Evolutionary conservation across 2,797 vertebrate species (phyloP).

Genomic region (Leucoraja ocellata): DNA sequence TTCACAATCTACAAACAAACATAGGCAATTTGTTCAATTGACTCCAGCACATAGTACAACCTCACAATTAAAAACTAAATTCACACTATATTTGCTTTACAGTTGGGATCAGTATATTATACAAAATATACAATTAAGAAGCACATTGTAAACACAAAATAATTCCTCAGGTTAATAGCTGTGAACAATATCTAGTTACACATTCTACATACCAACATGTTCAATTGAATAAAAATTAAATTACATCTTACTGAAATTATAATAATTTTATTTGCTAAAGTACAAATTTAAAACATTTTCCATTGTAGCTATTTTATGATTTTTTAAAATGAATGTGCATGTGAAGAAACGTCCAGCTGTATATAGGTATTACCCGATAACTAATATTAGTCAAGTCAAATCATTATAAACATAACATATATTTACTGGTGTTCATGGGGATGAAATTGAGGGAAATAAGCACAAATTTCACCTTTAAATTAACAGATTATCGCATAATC

Average conservation of each 20-base stretch:
- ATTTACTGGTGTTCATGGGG: slow-evolving; percentile 47
- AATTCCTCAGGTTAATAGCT: slow-evolving; percentile 69
- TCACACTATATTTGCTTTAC: slow-evolving; percentile 71
- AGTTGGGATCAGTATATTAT: slow-evolving; percentile 71
- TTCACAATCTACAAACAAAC: slow-evolving; percentile 57
- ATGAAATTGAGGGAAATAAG: slow-evolving; percentile 50
- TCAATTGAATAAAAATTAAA: slow-evolving; percentile 32
- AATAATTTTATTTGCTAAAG: slow-evolving; percentile 29
- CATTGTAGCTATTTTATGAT: slow-evolving; percentile 8
- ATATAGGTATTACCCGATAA: slow-evolving; percentile 42
- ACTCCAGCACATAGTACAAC: slow-evolving; percentile 70
- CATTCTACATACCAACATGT: slow-evolving; percentile 48
- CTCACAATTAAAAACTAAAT: slow-evolving; percentile 71
- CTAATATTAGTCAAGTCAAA: slow-evolving; percentile 40
- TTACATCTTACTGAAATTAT: slow-evolving; percentile 10
- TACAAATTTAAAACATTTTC: slow-evolving; percentile 34
- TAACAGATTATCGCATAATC: slow-evolving; percentile 44
- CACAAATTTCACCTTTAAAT: slow-evolving; percentile 51
- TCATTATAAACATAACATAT: slow-evolving; percentile 56
- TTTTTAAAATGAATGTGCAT: not conserved
- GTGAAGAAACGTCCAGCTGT: slow-evolving; percentile 43
- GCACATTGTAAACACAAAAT: slow-evolving; percentile 64
- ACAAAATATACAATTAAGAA: slow-evolving; percentile 83
- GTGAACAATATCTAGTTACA: slow-evolving; percentile 69
- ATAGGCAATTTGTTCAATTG: slow-evolving; percentile 69